phyloP scores from a whole-genome alignment of 2,797 vertebrate species.

The Babyrousa celebensis region DNA sequence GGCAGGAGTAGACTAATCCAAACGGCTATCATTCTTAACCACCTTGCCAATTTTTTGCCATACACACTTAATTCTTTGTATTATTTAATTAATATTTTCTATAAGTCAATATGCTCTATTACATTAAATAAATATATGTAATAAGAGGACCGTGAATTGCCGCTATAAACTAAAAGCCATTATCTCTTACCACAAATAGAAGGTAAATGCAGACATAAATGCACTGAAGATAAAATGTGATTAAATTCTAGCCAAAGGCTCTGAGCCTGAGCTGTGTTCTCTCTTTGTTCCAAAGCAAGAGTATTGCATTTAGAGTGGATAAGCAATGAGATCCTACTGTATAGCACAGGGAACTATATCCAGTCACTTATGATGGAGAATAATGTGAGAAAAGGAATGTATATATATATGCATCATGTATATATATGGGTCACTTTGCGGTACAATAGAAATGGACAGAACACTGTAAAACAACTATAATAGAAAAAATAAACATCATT shows the following conservation, averaged over 20 bases:
- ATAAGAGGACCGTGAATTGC: slow-evolving; percentile 39
- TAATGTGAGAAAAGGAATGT: too few species aligned
- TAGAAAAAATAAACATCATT: too few species aligned
- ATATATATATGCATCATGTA: too few species aligned
- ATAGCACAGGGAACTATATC: too few species aligned
- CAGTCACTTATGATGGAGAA: too few species aligned
- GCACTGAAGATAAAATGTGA: neutral
- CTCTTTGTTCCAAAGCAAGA: slow-evolving; percentile 32
- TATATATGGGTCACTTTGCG: too few species aligned
- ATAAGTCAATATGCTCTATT: neutral
- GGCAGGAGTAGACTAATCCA: neutral
- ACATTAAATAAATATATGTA: slow-evolving; percentile 11
- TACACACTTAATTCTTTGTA: neutral
- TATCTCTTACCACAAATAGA: neutral
- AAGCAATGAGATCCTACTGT: too few species aligned
- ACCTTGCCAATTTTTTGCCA: neutral
- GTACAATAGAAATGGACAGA: too few species aligned
- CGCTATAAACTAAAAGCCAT: neutral
- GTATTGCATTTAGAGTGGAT: neutral
- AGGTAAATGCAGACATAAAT: slow-evolving; percentile 26
- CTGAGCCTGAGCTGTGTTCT: neutral
- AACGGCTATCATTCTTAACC: neutral
- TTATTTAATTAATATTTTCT: slow-evolving; percentile 49
- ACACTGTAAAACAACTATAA: too few species aligned
- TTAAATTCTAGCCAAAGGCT: slow-evolving; percentile 6